Conservation (phyloP, 2,797 vertebrate genomes). For the Sebastes iracundus region DNA sequence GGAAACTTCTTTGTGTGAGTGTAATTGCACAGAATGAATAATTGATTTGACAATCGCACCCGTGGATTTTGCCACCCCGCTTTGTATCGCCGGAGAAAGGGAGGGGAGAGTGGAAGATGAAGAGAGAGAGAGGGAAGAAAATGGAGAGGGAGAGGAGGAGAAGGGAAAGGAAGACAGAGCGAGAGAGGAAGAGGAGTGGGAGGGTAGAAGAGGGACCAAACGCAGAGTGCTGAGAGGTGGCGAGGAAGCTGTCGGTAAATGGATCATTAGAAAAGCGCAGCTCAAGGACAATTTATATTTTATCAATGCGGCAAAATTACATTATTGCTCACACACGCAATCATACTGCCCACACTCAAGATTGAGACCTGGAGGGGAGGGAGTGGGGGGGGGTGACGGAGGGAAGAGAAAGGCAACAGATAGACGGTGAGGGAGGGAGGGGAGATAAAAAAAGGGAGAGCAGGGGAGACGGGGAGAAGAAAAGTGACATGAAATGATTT, state of each 20-base stretch:
- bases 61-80: slow-evolving; percentile 96
- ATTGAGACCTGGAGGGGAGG: slow-evolving; percentile 63
- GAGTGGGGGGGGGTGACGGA: slow-evolving; percentile 13
- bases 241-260: slow-evolving; percentile 96
- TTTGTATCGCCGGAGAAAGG: slow-evolving; percentile 88
- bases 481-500: slow-evolving; percentile 86
- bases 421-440: slow-evolving; percentile 16
- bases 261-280: slow-evolving; percentile 99
- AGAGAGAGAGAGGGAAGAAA: slow-evolving; percentile 25
- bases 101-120: slow-evolving; percentile 46
- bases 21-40: slow-evolving; percentile 99
- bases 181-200: slow-evolving; percentile 85
- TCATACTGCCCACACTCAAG: slow-evolving; percentile 98
- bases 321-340: slow-evolving; percentile 98
- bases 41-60: slow-evolving; percentile 99
- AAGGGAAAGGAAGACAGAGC: slow-evolving; percentile 3
- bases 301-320: slow-evolving; percentile 99
- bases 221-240: slow-evolving; percentile 93
- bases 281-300: slow-evolving; percentile 99
- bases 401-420: slow-evolving; percentile 49
- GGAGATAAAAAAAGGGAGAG: slow-evolving; percentile 4
- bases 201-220: slow-evolving; percentile 75
- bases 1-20: slow-evolving; percentile 99
- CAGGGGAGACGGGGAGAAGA: slow-evolving; percentile 40
- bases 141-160: slow-evolving; percentile 53